Conservation (phyloP, 2,113 vertebrate genomes). For the Noctilio leporinus region DNA sequence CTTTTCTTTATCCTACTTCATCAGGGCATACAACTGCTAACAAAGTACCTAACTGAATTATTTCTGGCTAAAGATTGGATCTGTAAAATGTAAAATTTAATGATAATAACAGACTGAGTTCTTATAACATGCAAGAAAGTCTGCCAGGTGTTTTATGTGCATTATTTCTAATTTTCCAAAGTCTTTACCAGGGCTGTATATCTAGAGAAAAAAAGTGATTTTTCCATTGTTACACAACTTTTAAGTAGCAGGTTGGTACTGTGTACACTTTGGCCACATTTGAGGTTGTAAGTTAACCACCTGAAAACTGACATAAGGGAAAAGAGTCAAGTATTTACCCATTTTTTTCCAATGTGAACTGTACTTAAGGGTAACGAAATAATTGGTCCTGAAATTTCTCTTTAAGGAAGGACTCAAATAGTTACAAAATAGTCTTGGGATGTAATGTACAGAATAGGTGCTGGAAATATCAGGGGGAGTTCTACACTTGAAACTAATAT, state of each 20-base stretch:
- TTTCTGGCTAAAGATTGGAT: neutral
- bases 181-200: neutral
- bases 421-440: neutral
- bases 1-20: conserved; percentile 55
- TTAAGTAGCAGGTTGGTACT: neutral
- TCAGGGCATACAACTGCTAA: conserved; percentile 61
- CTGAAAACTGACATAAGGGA: neutral
- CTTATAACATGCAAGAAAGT: neutral
- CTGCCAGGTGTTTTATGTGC: neutral
- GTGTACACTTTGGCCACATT: neutral
- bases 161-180: neutral
- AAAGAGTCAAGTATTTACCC: neutral
- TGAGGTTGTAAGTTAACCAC: neutral
- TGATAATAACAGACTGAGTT: neutral
- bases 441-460: neutral
- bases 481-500: neutral
- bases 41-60: conserved; percentile 53
- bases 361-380: neutral
- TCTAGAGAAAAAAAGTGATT: neutral
- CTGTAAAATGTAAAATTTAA: neutral
- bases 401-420: neutral
- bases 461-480: neutral
- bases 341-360: neutral
- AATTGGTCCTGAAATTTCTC: neutral
- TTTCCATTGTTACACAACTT: neutral